Evolutionary conservation across 2,888 invertebrate genomes (phyloP).

Genomic region (Brachypalpus laphriformis): DNA sequence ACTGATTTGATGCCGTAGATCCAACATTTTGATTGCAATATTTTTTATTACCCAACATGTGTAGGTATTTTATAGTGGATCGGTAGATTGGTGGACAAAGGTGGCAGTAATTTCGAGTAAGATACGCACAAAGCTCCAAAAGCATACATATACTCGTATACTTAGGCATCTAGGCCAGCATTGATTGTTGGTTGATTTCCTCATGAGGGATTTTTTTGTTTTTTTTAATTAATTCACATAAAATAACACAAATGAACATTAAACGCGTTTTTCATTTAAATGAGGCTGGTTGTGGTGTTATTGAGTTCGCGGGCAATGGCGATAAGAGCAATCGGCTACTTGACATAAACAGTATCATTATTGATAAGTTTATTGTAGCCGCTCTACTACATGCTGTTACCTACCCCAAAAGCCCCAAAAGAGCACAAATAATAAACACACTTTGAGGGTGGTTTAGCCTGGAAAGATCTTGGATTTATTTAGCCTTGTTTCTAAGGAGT

Average conservation of each 20-base stretch:
- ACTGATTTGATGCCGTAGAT: slow-evolving; percentile 13
- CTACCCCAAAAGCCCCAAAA: slow-evolving; percentile 60
- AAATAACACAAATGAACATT: background rate
- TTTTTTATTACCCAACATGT: background rate
- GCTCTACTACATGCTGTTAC: slow-evolving; percentile 15
- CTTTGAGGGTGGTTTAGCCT: background rate
- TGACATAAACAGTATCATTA: slow-evolving; percentile 42
- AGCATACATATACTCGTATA: background rate
- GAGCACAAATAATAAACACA: background rate
- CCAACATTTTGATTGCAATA: background rate
- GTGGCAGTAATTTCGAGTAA: background rate
- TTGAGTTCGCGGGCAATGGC: slow-evolving; percentile 44
- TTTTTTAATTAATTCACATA: slow-evolving; percentile 9
- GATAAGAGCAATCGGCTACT: slow-evolving; percentile 62
- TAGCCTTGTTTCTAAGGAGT: slow-evolving; percentile 17
- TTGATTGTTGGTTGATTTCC: background rate
- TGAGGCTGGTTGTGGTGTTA: slow-evolving; percentile 20
- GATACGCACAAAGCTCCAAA: background rate
- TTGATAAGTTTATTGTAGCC: slow-evolving; percentile 44
- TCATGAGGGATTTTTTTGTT: background rate
- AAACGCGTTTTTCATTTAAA: slow-evolving; percentile 14
- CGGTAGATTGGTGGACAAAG: background rate
- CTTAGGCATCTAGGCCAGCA: background rate
- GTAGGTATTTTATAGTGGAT: background rate
- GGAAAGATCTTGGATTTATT: too few species aligned